Base-by-base conservation (phyloP, 2,113 vertebrate genomes). In the Syrrhaptes paradoxus region DNA sequence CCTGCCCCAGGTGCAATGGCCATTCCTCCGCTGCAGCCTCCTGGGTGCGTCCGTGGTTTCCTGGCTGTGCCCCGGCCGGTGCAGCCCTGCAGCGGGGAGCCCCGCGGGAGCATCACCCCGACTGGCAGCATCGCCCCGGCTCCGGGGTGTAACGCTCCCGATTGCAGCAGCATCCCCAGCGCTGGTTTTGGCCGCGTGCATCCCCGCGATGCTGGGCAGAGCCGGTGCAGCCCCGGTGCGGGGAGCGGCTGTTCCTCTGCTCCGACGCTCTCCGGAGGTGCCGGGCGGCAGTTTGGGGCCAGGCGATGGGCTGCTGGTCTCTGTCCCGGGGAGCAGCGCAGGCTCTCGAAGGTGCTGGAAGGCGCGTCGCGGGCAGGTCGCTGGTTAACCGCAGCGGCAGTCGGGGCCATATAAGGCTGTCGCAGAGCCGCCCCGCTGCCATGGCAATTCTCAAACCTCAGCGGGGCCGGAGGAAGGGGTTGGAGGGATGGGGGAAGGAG, bases 391-490 rank as follows among this genome's bases (percentile, higher is more conserved):
- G 2, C 79, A 65, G 7, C 10, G 2, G 65, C 68, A 66, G 43
- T n/a, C 9, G 7, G 62, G 21, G 73, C 95, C 89, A 24, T 78
- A 34, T 87, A 71, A 79, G 93, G 89, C 34, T 84, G 91, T 41
- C 38, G 38, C 38, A 25, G 58, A 74, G 83, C 84, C 89, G 6
- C 49, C 72, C 1, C 52, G 45, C 93, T 96, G 93, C 93, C 54
- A 22, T 75, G 90, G 85, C 90, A 82, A 67, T 85, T 45, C 77
- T 70, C 65, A 85, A 82, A 93, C 93, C 93, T 93, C 94, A 85
- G 73, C 59, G 0, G 19, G 31, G 90, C 36, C 1, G 74, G 51
- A 87, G 90, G 94, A 87, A 81, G 90, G 59, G 87, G 22, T 55
- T 72, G 73, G 59, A 73, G 75, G 79, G 57, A 67, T 2, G 41